phyloP scores from a whole-genome alignment of 1,140 invertebrate species.

The Holcopasites calliopsidis region DNA sequence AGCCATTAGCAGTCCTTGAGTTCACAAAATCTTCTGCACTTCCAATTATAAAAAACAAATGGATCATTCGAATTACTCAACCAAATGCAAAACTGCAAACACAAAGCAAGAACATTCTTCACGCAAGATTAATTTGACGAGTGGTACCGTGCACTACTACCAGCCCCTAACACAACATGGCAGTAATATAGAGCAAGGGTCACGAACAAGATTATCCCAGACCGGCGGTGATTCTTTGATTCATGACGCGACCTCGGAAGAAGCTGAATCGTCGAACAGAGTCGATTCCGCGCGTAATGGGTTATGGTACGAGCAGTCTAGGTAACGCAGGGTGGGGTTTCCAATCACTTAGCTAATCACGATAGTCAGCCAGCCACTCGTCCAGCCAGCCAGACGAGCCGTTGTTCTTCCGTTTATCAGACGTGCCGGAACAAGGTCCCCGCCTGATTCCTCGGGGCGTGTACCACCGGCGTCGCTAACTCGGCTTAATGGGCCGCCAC shows the following conservation, averaged over 20 bases:
- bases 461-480: slow-evolving; percentile 34
- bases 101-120: too few relatives aligned
- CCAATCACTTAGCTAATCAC: slow-evolving; percentile 70
- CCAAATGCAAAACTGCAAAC: too few relatives aligned
- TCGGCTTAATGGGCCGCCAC: slow-evolving; percentile 35
- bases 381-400: slow-evolving; percentile 30
- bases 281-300: slow-evolving; percentile 23
- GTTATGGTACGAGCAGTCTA: slow-evolving; percentile 17
- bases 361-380: slow-evolving; percentile 40
- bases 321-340: slow-evolving; percentile 53
- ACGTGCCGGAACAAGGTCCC: slow-evolving; percentile 39
- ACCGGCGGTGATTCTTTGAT: slow-evolving; percentile 13
- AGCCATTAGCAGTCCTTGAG: too few relatives aligned
- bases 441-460: slow-evolving; percentile 39
- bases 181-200: neutral
- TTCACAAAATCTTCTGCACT: too few relatives aligned
- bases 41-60: too few relatives aligned
- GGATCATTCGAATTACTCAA: too few relatives aligned
- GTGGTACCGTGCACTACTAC: too few relatives aligned
- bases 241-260: neutral
- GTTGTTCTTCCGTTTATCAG: slow-evolving; percentile 45
- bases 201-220: slow-evolving; percentile 14
- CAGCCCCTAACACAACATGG: neutral
- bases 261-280: slow-evolving; percentile 8
- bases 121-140: too few relatives aligned